These are phyloP conservation scores for Rapana venosa DNA, from an alignment of 2,888 invertebrate genomes.

Conservation along the genomic window DNA sequence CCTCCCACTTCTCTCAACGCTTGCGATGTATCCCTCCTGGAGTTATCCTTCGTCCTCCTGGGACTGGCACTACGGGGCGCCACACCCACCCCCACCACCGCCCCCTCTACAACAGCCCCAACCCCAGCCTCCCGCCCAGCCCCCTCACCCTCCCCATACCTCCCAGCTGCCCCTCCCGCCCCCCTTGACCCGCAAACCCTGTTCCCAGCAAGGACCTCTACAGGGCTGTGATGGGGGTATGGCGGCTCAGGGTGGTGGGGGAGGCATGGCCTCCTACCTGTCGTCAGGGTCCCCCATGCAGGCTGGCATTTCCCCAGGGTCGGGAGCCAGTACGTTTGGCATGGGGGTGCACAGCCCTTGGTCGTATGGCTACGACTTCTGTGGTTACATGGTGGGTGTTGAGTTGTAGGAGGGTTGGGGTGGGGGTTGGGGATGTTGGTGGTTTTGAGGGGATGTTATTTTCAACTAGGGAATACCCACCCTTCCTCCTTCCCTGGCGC, in stretches of 20 bases:
- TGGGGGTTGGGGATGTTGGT: too few relatives aligned
- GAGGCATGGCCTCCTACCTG: constrained; percentile 6
- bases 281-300: neutral
- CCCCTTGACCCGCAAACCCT: constrained; percentile 35
- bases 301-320: neutral
- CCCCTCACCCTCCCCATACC: neutral
- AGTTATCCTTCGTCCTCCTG: constrained; percentile 38
- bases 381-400: constrained; percentile 31
- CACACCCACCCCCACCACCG: constrained; percentile 14
- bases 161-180: constrained; percentile 27
- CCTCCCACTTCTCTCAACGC: neutral
- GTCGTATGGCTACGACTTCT: constrained; percentile 31
- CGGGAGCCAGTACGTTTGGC: neutral
- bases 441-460: too few relatives aligned
- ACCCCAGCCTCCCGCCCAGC: constrained; percentile 8
- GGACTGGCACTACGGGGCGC: constrained; percentile 44
- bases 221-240: constrained; percentile 20
- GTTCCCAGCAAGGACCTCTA: constrained; percentile 19
- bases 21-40: constrained; percentile 42
- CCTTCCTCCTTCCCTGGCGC: too few relatives aligned
- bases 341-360: constrained; percentile 28
- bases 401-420: neutral
- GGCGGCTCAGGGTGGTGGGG: too few relatives aligned
- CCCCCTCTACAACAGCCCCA: constrained; percentile 16
- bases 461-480: too few relatives aligned